Evolutionary conservation across 35 echinoderm and acorn worm species (phyloP).

Genomic region (Lytechinus pictus): DNA sequence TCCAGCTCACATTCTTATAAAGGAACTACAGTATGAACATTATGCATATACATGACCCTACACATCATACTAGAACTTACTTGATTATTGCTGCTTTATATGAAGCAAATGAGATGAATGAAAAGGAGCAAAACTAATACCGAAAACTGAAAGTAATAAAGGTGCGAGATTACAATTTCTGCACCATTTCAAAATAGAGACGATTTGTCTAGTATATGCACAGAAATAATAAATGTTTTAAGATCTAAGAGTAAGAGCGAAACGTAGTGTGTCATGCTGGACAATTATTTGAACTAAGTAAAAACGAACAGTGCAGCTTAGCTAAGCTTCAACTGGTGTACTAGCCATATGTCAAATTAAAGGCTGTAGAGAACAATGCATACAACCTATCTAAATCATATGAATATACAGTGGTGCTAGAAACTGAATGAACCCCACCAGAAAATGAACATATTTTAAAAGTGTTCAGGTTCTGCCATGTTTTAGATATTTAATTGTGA

Average conservation of each 20-base stretch:
- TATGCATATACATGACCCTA: neutral
- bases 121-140: neutral
- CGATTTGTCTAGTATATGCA: neutral
- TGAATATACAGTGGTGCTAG: neutral
- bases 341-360: neutral
- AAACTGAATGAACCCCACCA: no score
- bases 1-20: neutral
- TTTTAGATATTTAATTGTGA: no score
- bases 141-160: neutral
- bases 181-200: no score
- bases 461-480: no score
- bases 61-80: neutral
- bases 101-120: neutral
- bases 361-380: neutral
- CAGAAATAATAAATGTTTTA: neutral
- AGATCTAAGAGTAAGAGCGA: neutral
- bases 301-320: neutral
- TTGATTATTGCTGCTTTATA: neutral
- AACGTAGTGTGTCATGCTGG: neutral
- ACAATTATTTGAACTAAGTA: neutral
- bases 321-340: neutral
- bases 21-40: neutral
- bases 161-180: neutral
- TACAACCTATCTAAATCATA: neutral
- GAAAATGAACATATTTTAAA: no score